Percentiles rank a stretch among this genome's conserved stretches.
These are phyloP conservation scores for Zenarchopterus dispar DNA, from an alignment of 2,797 vertebrate species.

Conservation along the genomic window DNA sequence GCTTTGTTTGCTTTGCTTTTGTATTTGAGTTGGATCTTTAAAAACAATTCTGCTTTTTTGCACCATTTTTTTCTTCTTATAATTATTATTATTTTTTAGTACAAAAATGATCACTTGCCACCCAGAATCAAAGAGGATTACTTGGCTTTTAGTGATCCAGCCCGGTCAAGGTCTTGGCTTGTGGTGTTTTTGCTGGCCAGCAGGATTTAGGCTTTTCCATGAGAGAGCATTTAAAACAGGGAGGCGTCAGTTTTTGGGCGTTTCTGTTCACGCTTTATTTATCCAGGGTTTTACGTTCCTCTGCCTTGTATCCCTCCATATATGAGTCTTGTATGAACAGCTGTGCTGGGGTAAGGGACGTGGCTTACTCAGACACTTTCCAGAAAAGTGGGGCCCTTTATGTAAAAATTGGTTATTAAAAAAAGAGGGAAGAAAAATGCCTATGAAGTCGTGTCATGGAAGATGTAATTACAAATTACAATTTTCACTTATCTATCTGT, in stretches of 20 bases:
- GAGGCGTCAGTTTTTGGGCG: conserved; percentile 52
- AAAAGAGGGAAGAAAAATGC: neutral
- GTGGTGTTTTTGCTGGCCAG: conserved; percentile 66
- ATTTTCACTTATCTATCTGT: too few species aligned
- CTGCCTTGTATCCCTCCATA: conserved; percentile 64
- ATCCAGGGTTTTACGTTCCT: conserved; percentile 39
- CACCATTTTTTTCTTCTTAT: too few species aligned
- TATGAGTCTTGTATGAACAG: conserved; percentile 76
- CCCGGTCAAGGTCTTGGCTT: conserved; percentile 51
- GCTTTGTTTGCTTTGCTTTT: too few species aligned
- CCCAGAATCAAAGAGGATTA: neutral
- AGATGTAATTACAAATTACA: too few species aligned
- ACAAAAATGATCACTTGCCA: neutral
- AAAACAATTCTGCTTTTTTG: too few species aligned
- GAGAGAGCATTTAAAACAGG: conserved; percentile 55
- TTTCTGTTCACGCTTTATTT: conserved; percentile 64
- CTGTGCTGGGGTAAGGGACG: conserved; percentile 60
- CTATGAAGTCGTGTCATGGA: too few species aligned
- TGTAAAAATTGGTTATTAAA: neutral
- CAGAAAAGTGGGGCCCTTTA: conserved; percentile 50
- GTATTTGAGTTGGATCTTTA: too few species aligned
- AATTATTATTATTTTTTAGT: too few species aligned
- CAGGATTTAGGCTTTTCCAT: conserved; percentile 43
- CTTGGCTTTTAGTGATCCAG: conserved; percentile 29
- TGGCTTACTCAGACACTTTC: conserved; percentile 61